A percentile compares a stretch with the other conserved stretches of the same genome.
These are phyloP conservation scores for Cheilosia variabilis DNA, from an alignment of 2,888 invertebrate species.

Conservation along the genomic window DNA sequence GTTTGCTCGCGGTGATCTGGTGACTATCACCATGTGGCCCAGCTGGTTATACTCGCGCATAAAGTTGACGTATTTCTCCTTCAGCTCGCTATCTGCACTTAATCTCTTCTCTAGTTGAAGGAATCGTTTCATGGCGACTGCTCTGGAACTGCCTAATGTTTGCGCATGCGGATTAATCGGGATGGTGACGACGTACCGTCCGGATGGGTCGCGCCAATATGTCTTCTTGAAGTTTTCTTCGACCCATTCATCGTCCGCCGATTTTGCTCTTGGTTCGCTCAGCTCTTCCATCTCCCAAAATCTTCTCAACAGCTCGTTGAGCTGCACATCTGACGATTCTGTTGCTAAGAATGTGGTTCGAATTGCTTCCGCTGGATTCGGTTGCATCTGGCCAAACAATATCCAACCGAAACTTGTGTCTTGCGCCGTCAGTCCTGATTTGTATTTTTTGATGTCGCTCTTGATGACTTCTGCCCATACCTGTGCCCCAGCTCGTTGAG, in stretches of 20 bases:
- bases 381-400: no score
- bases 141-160: conserved; percentile 1
- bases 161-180: conserved; percentile 17
- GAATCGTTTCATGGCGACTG: conserved; percentile 14
- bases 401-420: no score
- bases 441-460: no score
- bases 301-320: no score
- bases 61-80: conserved; percentile 12
- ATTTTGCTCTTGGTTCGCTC: not conserved
- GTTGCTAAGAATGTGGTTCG: no score
- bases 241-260: conserved; percentile 31
- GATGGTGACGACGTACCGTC: conserved; percentile 20
- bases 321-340: no score
- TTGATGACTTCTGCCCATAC: no score
- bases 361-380: no score
- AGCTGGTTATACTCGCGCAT: conserved; percentile 27
- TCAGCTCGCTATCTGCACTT: conserved; percentile 11
- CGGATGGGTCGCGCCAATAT: conserved; percentile 9
- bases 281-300: conserved; percentile 40
- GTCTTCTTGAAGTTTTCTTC: conserved; percentile 31
- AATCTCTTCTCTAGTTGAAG: conserved; percentile 21
- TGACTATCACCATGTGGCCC: not conserved
- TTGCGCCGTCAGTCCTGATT: no score
- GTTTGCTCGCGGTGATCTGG: not conserved
- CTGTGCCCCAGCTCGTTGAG: conserved; percentile 10